Evolutionary conservation across 2,113 vertebrate genomes (phyloP).

Genomic region (Riparia riparia): DNA sequence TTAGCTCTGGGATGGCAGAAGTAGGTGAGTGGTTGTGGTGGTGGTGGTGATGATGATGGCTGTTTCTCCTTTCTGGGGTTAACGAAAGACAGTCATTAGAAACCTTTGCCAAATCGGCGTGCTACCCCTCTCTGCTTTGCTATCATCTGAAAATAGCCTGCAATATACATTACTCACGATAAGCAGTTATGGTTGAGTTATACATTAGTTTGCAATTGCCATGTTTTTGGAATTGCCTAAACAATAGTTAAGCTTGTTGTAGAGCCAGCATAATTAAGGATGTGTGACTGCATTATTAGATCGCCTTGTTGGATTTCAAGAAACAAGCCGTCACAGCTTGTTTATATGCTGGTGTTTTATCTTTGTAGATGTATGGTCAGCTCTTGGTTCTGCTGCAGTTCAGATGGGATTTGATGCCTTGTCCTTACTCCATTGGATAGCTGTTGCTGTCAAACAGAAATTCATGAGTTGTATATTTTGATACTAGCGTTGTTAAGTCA

Average conservation of each 20-base stretch:
- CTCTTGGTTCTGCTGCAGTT: background rate
- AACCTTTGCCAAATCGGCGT: background rate
- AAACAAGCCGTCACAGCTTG: background rate
- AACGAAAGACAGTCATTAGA: background rate
- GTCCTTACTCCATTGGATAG: background rate
- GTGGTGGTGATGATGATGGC: background rate
- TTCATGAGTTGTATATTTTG: background rate
- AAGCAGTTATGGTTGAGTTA: background rate
- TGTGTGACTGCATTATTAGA: background rate
- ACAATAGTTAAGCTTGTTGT: background rate
- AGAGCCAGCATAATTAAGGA: conserved; percentile 5
- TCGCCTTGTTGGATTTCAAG: background rate
- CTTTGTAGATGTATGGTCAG: background rate
- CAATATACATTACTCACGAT: background rate
- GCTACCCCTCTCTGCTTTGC: background rate
- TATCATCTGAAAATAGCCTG: background rate
- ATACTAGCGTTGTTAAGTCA: background rate
- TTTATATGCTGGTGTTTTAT: background rate
- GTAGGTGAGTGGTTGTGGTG: background rate
- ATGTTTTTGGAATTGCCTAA: background rate
- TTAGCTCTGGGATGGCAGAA: background rate
- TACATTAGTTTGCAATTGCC: background rate
- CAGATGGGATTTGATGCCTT: background rate
- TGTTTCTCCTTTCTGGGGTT: background rate
- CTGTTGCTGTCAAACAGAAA: background rate